Percentiles rank a stretch among this genome's conserved stretches.
Conservation (phyloP, 2,113 vertebrate genomes). For the Sakesphorus luctuosus region DNA sequence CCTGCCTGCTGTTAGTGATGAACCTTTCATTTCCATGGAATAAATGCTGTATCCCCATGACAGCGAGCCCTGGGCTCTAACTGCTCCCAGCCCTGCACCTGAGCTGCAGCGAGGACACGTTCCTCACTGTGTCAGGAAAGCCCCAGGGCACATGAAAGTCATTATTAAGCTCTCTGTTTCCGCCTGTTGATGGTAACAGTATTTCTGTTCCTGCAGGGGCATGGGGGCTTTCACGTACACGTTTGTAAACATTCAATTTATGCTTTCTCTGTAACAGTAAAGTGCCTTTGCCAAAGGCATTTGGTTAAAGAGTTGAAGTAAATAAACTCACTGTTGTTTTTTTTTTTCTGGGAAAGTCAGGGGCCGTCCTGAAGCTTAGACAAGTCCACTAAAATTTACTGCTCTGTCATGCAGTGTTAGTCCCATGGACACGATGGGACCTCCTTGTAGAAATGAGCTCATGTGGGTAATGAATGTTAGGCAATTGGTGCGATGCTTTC, state of each 20-base stretch:
- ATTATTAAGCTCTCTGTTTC: background rate
- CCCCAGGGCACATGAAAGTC: background rate
- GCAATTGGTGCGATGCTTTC: background rate
- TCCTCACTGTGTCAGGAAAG: background rate
- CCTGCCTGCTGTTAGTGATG: background rate
- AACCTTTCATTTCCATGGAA: background rate
- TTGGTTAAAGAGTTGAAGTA: background rate
- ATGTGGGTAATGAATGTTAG: background rate
- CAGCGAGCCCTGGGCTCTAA: background rate
- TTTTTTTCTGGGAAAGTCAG: background rate
- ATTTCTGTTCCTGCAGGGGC: background rate
- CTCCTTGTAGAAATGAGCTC: background rate
- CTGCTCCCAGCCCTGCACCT: background rate
- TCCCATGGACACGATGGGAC: accelerated
- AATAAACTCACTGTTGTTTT: background rate
- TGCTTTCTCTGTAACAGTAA: background rate
- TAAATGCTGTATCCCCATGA: accelerated
- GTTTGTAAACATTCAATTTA: background rate
- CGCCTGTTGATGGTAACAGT: background rate
- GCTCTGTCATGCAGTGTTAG: background rate
- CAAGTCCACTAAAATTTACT: background rate
- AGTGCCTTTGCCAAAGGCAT: background rate
- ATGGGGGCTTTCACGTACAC: accelerated
- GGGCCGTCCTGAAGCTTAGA: background rate
- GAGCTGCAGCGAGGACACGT: accelerated